Conservation (phyloP, 1,140 invertebrate species). For the Grapholita molesta region DNA sequence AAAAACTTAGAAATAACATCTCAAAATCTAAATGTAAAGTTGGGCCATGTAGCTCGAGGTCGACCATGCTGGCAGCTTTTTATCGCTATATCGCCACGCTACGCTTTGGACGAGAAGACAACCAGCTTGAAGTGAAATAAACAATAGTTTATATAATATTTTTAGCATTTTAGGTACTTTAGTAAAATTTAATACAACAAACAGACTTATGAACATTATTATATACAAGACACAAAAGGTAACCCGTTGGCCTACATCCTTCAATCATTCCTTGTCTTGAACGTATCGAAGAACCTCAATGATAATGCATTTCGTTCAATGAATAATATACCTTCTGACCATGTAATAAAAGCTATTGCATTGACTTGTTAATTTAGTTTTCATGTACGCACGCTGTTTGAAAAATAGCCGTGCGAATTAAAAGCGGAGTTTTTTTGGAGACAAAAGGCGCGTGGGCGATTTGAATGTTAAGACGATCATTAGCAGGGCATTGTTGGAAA, state of each 20-base stretch:
- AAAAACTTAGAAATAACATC: too few relatives aligned
- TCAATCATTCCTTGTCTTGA: slow-evolving; percentile 46
- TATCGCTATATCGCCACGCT: too few relatives aligned
- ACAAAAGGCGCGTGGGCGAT: slow-evolving; percentile 70
- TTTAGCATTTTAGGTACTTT: neutral
- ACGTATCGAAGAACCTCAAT: neutral
- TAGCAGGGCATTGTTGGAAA: slow-evolving; percentile 65
- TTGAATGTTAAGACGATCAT: slow-evolving; percentile 73
- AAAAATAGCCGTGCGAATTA: slow-evolving; percentile 62
- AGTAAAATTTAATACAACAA: neutral
- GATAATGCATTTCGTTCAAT: neutral
- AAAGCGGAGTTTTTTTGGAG: slow-evolving; percentile 62
- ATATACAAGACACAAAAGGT: slow-evolving; percentile 16
- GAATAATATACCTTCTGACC: neutral
- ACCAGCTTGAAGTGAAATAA: too few relatives aligned
- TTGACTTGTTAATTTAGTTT: neutral
- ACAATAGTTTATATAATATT: neutral
- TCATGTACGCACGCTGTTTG: slow-evolving; percentile 47
- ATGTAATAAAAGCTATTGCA: slow-evolving; percentile 33
- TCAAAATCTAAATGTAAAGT: too few relatives aligned
- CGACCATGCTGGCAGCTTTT: too few relatives aligned
- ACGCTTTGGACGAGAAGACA: too few relatives aligned
- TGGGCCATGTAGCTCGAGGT: too few relatives aligned
- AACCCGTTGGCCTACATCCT: slow-evolving; percentile 65
- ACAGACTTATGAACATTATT: neutral